Evolutionary conservation across 2,888 invertebrate genomes (phyloP), one percentile per base, ranked within the genome.

Genomic region (Dascillus cervinus): DNA sequence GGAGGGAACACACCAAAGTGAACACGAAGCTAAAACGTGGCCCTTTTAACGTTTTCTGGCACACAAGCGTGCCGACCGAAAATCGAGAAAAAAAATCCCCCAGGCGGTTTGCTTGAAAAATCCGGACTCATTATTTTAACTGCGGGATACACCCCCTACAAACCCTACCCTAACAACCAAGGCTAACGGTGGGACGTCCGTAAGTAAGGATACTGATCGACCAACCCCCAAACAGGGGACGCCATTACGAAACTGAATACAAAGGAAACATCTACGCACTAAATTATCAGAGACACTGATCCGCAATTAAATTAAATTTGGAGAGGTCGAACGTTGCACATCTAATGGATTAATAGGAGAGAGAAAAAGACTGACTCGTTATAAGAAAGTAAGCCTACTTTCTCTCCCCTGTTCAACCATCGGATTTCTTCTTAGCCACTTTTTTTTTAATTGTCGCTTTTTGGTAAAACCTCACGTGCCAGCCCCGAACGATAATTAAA

Each of bases 361-460:
- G 79, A 79, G 79, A 79, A 79, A 79, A 79, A 79, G 79, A 79
- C 79, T 79, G 79, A 79, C 79, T 79, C 60, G 53, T 56, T 49
- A 51, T 49, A 58, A 68, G 64, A 76, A 77, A 70, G 77, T 55
- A 35, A 73, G 77, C 73, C 78, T 64, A 68, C 44, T 71, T 72
- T 67, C 77, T 77, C 77, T 69, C 77, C 69, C 78, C 79, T 71
- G 77, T 47, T 51, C 47, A 43, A 50, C 49, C 50, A 51, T 49
- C 49, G 43, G 50, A 34, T 33, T 32, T 33, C 37, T 30, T 32
- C 29, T 37, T 17, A 17, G 17, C 17, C 4, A 17, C 17, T 17
- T 4, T 8, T 6, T 8, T 17, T 6, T 17, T 17, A 17, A 17
- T 17, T n/a, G n/a, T 17, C 17, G 8, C 5, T 17, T 4, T 17